These are phyloP conservation scores for Lycia hirtaria DNA, from an alignment of 2,888 invertebrate genomes.

Conservation along the genomic window DNA sequence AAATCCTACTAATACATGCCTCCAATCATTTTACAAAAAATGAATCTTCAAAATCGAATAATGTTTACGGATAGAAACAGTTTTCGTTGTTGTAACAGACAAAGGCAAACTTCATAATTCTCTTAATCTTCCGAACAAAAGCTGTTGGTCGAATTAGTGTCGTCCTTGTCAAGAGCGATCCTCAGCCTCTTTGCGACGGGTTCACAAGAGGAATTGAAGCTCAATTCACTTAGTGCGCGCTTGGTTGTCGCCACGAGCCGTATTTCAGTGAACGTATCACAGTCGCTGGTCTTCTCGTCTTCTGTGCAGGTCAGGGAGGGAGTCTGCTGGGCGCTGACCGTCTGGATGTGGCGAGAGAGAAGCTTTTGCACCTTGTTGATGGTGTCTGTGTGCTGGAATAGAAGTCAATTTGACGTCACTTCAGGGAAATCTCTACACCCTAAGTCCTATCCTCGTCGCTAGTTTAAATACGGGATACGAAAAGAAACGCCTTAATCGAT, in stretches of 20 bases:
- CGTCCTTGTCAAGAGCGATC: slow-evolving; percentile 53
- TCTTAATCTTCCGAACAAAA: slow-evolving; percentile 56
- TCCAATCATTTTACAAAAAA: too few species aligned
- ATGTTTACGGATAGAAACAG: too few species aligned
- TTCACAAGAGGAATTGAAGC: slow-evolving; percentile 65
- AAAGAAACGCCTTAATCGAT: too few species aligned
- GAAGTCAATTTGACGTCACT: neutral
- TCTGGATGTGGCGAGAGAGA: slow-evolving; percentile 52
- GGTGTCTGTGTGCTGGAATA: slow-evolving; percentile 65
- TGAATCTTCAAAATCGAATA: too few species aligned
- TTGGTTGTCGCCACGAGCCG: slow-evolving; percentile 60
- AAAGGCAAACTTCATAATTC: neutral
- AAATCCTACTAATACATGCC: too few species aligned
- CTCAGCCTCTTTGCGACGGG: slow-evolving; percentile 70
- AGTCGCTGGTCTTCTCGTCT: slow-evolving; percentile 57
- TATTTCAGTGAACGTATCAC: slow-evolving; percentile 55
- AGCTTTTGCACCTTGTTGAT: slow-evolving; percentile 70
- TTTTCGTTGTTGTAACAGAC: too few species aligned
- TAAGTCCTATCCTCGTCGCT: too few species aligned
- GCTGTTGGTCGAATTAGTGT: slow-evolving; percentile 67
- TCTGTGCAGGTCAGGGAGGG: slow-evolving; percentile 54
- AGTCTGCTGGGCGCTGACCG: slow-evolving; percentile 52
- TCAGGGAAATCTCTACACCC: neutral
- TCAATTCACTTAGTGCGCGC: slow-evolving; percentile 60
- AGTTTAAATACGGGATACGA: too few species aligned